phyloP scores from a whole-genome alignment of 2,888 invertebrate genomes.

The Seira musarum region DNA sequence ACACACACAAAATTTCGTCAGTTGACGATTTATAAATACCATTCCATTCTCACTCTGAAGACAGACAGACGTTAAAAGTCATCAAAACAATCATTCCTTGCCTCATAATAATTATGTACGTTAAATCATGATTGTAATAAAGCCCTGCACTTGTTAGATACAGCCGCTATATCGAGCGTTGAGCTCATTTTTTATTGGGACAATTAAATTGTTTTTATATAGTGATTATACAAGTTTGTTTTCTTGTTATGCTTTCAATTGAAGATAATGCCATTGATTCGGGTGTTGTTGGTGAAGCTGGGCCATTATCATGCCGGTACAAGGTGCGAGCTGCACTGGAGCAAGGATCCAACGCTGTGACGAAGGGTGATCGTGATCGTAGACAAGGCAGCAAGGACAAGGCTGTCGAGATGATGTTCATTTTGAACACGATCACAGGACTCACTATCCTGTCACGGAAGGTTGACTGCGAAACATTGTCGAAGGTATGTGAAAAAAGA shows the following conservation, averaged over 20 bases:
- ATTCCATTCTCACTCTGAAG: no score
- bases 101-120: no score
- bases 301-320: constrained; percentile 44
- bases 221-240: not conserved
- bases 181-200: no score
- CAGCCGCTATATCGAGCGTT: constrained; percentile 15
- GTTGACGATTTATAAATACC: no score
- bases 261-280: constrained; percentile 1
- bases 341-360: constrained; percentile 17
- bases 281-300: constrained; percentile 12
- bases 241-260: constrained; percentile 16
- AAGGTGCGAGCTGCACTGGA: constrained; percentile 18
- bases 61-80: no score
- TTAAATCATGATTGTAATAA: no score
- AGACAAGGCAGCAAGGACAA: not conserved
- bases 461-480: constrained; percentile 26
- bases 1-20: no score
- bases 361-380: not conserved
- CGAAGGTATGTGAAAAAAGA: constrained; percentile 35
- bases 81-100: no score
- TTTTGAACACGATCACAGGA: constrained; percentile 22
- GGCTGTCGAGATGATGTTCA: constrained; percentile 52
- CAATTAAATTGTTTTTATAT: not conserved
- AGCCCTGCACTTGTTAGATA: no score
- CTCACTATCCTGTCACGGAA: constrained; percentile 11